Conservation (phyloP, 2,797 vertebrate species). For the Pempheris klunzingeri region DNA sequence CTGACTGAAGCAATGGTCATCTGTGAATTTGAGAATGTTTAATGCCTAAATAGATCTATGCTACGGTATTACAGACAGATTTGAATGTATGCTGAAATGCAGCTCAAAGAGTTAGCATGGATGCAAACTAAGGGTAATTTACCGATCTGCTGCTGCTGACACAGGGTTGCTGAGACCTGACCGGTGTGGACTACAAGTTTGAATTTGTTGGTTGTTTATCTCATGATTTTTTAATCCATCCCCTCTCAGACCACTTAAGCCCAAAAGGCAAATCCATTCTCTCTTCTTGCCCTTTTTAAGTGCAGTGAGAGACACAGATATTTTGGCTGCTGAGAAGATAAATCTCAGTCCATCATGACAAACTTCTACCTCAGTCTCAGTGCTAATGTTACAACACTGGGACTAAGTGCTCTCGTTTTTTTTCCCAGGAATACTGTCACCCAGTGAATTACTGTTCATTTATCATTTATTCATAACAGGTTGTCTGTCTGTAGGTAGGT, state of each 20-base stretch:
- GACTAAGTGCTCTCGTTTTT: constrained; percentile 66
- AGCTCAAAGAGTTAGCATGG: neutral
- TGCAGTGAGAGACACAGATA: constrained; percentile 51
- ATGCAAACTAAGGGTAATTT: constrained; percentile 4
- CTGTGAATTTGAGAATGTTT: constrained; percentile 14
- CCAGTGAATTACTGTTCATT: constrained; percentile 52
- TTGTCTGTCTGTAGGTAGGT: constrained; percentile 22
- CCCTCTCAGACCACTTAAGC: constrained; percentile 72
- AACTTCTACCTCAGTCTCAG: constrained; percentile 35
- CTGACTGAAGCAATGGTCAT: neutral
- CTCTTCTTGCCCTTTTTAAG: constrained; percentile 49
- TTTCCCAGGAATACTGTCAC: constrained; percentile 48
- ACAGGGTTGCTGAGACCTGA: constrained; percentile 20
- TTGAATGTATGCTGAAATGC: neutral
- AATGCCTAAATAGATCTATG: neutral
- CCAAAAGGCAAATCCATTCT: constrained; percentile 72
- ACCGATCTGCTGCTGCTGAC: constrained; percentile 16
- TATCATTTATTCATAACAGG: constrained; percentile 65
- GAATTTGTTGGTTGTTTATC: constrained; percentile 66
- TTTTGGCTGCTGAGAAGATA: constrained; percentile 48
- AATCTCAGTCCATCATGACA: constrained; percentile 41
- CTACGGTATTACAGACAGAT: neutral
- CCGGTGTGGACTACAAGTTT: constrained; percentile 33
- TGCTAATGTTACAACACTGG: constrained; percentile 50
- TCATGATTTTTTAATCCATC: constrained; percentile 80